Percentiles rank a stretch among this genome's conserved stretches.
Conservation (phyloP, 2,888 invertebrate genomes). For the Cheiracanthium punctorium region DNA sequence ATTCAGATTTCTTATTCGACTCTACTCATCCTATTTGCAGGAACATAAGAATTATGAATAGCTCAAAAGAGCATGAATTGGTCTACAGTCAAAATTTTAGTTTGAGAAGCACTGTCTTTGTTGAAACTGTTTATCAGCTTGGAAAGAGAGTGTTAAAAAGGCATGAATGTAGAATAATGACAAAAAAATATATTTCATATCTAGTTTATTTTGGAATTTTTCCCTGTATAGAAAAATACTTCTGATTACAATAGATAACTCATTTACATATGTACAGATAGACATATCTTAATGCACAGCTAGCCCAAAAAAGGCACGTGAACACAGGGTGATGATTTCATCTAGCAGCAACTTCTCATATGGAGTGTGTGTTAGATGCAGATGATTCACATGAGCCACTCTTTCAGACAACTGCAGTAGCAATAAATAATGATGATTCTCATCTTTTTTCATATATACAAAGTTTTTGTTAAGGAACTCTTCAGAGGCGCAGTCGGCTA, state of each 20-base stretch:
- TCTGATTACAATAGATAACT: constrained; percentile 56
- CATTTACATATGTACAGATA: constrained; percentile 41
- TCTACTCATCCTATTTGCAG: no score
- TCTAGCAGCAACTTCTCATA: constrained; percentile 17
- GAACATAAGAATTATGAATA: no score
- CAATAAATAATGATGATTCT: constrained; percentile 51
- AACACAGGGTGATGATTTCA: constrained; percentile 21
- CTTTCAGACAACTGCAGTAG: not conserved
- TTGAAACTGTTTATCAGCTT: no score
- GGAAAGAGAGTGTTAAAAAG: no score
- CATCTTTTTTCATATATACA: constrained; percentile 39
- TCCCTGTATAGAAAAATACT: constrained; percentile 70
- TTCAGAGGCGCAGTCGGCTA: no score
- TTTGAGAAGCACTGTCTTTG: no score
- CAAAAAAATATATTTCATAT: constrained; percentile 27
- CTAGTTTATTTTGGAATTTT: constrained; percentile 69
- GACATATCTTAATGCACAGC: constrained; percentile 16
- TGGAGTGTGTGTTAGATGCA: constrained; percentile 11
- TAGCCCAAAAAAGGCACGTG: constrained; percentile 61
- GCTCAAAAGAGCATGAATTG: no score
- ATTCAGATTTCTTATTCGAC: no score
- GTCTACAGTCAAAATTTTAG: no score
- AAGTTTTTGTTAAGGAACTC: constrained; percentile 10
- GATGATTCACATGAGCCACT: constrained; percentile 38
- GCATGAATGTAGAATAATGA: no score